Evolutionary conservation across 64 coral and sea anemone genomes (phyloP), one percentile per base, ranked within the genome.

Genomic region (Porites australiensis): DNA sequence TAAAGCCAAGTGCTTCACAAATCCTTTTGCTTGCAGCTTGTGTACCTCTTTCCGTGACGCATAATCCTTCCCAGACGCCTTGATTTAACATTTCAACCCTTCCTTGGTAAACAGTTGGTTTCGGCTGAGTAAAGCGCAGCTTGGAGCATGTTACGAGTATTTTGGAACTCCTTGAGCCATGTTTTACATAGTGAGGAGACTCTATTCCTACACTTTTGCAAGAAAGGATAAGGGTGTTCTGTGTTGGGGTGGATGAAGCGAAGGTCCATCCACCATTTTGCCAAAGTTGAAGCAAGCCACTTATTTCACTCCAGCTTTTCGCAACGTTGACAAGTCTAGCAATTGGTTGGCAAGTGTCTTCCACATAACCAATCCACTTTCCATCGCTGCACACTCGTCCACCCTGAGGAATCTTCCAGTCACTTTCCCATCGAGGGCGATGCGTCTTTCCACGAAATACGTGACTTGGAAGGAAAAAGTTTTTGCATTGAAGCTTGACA

Each of bases 371-470:
- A 45, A 75, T 88, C 86, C 86, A 88, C 48, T 57, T 72, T 59
- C 85, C 85, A 58, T 90, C 88, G 8, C 44, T 79, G 19, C 88
- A 90, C 16, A 90, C 88, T 44, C 73, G 54, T 13, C 88, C 88
- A 3, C 88, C 88, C 52, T 49, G 37, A 0, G 88, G 88, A 66
- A 90, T 90, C 23, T 90, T 49, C 88, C 88, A 90, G 13, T 90
- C 88, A 51, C 73, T 90, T 66, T 90, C 88, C 88, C 88, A 90
- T 65, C 88, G 58, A 3, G 51, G 88, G 3, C 88, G 75, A 69
- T 79, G 3, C 8, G 57, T 81, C 47, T 44, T 47, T 27, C 62
- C 76, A 50, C 16, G 14, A 53, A 90, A 90, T 80, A 15, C 6
- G 45, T 90, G 75, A 22, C 74, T 90, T 50, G 88, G 88, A 8